A percentile compares a stretch with the other conserved stretches of the same genome.
Evolutionary conservation across 2,888 invertebrate genomes (phyloP).

Genomic region (Bombylius discolor): DNA sequence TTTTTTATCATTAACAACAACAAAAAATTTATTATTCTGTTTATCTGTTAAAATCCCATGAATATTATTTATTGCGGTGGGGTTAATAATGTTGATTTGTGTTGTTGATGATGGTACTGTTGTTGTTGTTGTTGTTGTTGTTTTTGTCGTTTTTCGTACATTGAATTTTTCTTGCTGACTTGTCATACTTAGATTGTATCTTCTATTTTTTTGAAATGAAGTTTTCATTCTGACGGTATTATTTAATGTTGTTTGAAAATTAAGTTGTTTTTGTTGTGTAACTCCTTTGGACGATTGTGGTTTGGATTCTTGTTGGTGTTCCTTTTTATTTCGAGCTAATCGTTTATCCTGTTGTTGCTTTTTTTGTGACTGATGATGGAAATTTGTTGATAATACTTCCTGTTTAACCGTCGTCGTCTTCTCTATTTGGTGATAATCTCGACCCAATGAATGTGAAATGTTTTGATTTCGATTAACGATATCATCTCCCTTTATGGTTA

Average conservation of each 20-base stretch:
- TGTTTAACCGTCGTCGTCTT: neutral
- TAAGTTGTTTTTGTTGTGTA: neutral
- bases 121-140: no score
- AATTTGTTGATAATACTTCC: neutral
- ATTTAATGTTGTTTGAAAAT: neutral
- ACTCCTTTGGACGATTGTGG: neutral
- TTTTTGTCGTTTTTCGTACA: no score
- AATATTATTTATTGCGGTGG: no score
- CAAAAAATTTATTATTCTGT: no score
- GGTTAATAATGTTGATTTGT: no score
- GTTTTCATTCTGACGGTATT: neutral
- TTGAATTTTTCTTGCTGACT: neutral
- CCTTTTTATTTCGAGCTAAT: neutral
- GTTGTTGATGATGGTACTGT: no score
- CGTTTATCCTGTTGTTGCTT: neutral
- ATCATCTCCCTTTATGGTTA: constrained; percentile 9
- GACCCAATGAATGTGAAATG: constrained; percentile 6
- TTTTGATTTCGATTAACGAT: constrained; percentile 12
- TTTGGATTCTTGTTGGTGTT: neutral
- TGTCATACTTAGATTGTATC: neutral
- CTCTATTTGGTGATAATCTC: constrained; percentile 5
- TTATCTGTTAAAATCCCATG: no score
- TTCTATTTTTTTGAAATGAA: neutral
- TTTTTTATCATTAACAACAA: no score
- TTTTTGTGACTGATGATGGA: neutral